These are phyloP conservation scores for Erinaceus europaeus DNA, from an alignment of 2,113 vertebrate species.

Conservation along the genomic window DNA sequence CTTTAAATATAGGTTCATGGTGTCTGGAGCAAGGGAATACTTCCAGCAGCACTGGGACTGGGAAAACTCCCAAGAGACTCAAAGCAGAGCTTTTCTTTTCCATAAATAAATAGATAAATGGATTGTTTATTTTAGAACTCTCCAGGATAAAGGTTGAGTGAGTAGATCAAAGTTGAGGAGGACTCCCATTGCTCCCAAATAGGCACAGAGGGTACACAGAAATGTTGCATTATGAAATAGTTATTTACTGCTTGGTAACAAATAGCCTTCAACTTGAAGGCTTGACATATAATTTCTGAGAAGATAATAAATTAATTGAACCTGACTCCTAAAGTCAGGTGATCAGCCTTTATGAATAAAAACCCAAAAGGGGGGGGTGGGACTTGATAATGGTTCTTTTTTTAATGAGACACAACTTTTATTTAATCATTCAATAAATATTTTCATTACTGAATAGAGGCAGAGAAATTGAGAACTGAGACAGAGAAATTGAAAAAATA, in stretches of 20 bases:
- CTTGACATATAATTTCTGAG: neutral
- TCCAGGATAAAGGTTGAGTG: slow-evolving; percentile 10
- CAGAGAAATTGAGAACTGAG: too few species aligned
- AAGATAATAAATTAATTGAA: too few species aligned
- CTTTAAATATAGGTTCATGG: slow-evolving; percentile 40
- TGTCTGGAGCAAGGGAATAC: slow-evolving; percentile 3
- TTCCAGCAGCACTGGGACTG: slow-evolving; percentile 20
- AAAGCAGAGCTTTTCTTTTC: neutral
- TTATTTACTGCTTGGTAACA: neutral
- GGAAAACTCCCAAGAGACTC: neutral
- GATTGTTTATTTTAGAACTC: neutral
- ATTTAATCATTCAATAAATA: too few species aligned
- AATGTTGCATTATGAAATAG: neutral
- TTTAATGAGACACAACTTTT: too few species aligned
- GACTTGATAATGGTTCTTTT: too few species aligned
- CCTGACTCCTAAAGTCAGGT: too few species aligned
- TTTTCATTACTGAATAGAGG: too few species aligned
- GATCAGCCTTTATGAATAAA: too few species aligned
- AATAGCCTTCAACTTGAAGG: neutral
- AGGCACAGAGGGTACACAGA: neutral
- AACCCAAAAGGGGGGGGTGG: too few species aligned
- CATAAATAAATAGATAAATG: too few species aligned
- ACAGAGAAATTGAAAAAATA: too few species aligned
- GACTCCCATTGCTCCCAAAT: too few species aligned
- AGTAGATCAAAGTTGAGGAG: neutral